Conservation (phyloP, 37 sponge, comb jelly and placozoan species). For the Dysidea cf. avara region DNA sequence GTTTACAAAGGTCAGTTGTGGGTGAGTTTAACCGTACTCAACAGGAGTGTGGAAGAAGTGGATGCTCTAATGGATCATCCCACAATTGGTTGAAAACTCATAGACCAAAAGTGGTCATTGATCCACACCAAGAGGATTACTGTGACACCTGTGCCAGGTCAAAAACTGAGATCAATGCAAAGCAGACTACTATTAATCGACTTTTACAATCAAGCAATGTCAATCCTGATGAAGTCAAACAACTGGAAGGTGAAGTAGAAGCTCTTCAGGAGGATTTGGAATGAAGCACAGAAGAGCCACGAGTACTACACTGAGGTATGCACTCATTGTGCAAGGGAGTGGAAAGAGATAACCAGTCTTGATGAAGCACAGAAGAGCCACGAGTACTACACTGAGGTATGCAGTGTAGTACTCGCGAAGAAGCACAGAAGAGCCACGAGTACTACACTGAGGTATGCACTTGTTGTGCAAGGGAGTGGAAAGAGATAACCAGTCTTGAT, state of each 20-base stretch:
- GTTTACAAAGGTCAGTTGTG: conserved; percentile 23
- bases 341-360: too few species aligned
- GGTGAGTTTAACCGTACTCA: conserved; percentile 30
- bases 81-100: conserved; percentile 31
- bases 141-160: conserved; percentile 32
- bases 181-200: conserved; percentile 51
- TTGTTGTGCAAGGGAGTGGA: too few species aligned
- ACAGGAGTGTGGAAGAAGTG: neutral
- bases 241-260: conserved; percentile 9
- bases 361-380: too few species aligned
- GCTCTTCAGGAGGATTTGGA: neutral
- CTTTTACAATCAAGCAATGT: conserved; percentile 29
- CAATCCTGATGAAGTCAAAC: too few species aligned
- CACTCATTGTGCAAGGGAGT: too few species aligned
- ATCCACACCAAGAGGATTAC: conserved; percentile 46
- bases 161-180: conserved; percentile 20
- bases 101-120: conserved; percentile 31
- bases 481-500: too few species aligned
- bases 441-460: too few species aligned
- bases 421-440: too few species aligned
- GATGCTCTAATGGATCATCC: conserved; percentile 25
- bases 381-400: too few species aligned
- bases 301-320: too few species aligned
- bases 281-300: too few species aligned
- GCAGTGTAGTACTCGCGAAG: too few species aligned